A percentile compares a stretch with the other conserved stretches of the same genome.
phyloP scores from a whole-genome alignment of 2,113 vertebrate genomes.

The Panthera uncia region DNA sequence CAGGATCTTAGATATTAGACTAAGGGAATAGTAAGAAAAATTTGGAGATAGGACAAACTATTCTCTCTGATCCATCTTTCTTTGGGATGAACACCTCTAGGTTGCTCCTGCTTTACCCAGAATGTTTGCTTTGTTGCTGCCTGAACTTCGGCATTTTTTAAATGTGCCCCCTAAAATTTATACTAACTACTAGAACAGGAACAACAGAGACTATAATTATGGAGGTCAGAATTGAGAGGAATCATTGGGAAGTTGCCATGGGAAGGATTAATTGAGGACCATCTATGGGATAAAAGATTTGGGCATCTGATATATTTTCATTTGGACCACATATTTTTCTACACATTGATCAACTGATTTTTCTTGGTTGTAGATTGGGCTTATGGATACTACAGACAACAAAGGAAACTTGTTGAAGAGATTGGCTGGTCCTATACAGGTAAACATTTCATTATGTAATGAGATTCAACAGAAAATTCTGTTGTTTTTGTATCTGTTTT shows the following conservation, averaged over 20 bases:
- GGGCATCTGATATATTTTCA: neutral
- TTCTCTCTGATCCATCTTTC: neutral
- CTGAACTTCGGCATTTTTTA: neutral
- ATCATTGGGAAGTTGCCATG: neutral
- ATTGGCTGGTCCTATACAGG: slow-evolving; percentile 98
- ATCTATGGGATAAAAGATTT: neutral
- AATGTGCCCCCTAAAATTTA: neutral
- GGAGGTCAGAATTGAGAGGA: neutral
- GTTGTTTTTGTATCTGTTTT: neutral
- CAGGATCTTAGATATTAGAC: neutral
- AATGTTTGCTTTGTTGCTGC: neutral
- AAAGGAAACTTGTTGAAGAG: slow-evolving; percentile 94
- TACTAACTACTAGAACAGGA: neutral
- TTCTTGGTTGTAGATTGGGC: slow-evolving; percentile 85
- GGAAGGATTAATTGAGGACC: neutral
- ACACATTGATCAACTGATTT: slow-evolving; percentile 54
- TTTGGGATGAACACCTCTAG: neutral
- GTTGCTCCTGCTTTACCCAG: neutral
- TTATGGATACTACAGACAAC: slow-evolving; percentile 93
- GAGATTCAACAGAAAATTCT: neutral
- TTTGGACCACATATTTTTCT: neutral
- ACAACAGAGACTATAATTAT: neutral
- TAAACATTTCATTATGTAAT: slow-evolving; percentile 74
- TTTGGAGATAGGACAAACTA: neutral
- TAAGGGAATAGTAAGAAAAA: neutral